Percentiles rank a stretch among this genome's conserved stretches.
phyloP scores from a whole-genome alignment of 1,140 invertebrate species.

The Hormaphis cornu region DNA sequence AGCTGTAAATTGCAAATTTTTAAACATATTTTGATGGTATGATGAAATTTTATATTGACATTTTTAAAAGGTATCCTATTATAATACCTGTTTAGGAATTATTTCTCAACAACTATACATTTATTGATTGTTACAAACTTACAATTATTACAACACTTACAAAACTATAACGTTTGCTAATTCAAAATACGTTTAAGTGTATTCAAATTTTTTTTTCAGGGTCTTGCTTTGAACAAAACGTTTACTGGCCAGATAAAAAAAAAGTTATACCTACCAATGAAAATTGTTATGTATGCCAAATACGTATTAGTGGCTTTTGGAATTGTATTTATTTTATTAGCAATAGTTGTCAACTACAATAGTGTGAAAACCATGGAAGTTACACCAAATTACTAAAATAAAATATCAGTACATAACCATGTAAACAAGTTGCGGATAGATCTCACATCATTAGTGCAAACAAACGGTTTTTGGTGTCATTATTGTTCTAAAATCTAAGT shows the following conservation, averaged over 20 bases:
- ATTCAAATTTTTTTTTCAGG: not conserved
- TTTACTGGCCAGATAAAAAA: constrained; percentile 16
- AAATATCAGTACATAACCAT: not conserved
- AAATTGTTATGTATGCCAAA: not conserved
- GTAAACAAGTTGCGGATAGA: not conserved
- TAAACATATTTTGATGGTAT: too few species aligned
- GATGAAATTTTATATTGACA: too few species aligned
- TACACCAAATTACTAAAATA: not conserved
- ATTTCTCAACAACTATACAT: too few species aligned
- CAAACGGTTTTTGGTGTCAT: too few species aligned
- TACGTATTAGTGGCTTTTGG: not conserved
- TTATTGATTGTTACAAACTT: too few species aligned
- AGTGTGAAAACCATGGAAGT: constrained; percentile 20
- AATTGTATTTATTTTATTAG: not conserved
- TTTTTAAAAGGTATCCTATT: too few species aligned
- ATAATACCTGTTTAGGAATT: too few species aligned
- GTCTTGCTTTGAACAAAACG: constrained; percentile 12
- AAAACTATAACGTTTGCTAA: too few species aligned
- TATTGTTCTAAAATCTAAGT: too few species aligned
- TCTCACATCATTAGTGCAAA: not conserved
- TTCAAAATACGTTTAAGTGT: too few species aligned
- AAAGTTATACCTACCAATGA: constrained; percentile 7
- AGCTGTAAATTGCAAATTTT: too few species aligned
- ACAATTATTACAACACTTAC: too few species aligned
- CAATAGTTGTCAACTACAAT: constrained; percentile 6